Evolutionary conservation across 2,888 invertebrate species (phyloP).

Genomic region (Eristalis tenax): DNA sequence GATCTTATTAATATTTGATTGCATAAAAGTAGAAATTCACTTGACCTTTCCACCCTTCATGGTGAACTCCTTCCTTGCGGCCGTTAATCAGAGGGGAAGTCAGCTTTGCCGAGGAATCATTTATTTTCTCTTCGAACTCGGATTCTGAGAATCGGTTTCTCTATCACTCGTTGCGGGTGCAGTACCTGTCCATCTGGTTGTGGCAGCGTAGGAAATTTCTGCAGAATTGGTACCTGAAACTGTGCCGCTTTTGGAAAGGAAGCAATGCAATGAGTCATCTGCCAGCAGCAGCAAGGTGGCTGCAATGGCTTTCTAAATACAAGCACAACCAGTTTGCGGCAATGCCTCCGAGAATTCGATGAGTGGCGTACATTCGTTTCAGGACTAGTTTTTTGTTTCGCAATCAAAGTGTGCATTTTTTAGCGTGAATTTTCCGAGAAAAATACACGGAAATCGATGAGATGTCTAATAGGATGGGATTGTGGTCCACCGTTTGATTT

Average conservation of each 20-base stretch:
- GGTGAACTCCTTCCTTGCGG: neutral
- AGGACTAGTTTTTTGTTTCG: neutral
- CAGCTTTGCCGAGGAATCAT: neutral
- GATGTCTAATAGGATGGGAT: too few relatives aligned
- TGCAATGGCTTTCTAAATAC: neutral
- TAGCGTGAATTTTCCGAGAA: neutral
- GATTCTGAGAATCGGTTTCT: neutral
- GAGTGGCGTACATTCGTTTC: neutral
- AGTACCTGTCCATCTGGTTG: neutral
- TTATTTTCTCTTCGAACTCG: neutral
- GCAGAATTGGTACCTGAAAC: neutral
- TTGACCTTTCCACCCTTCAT: conserved; percentile 21
- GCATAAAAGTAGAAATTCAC: conserved; percentile 42
- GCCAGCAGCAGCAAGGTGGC: neutral
- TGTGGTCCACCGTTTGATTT: too few relatives aligned
- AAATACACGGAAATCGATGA: neutral
- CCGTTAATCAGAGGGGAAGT: neutral
- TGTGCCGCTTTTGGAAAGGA: neutral
- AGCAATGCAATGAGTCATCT: neutral
- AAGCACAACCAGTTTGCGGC: neutral
- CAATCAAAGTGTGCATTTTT: neutral
- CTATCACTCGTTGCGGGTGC: neutral
- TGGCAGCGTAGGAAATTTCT: neutral
- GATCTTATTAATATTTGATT: conserved; percentile 57
- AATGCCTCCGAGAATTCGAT: neutral